Conservation (phyloP, 1,140 invertebrate genomes). For the Sminthurides bifidus region DNA sequence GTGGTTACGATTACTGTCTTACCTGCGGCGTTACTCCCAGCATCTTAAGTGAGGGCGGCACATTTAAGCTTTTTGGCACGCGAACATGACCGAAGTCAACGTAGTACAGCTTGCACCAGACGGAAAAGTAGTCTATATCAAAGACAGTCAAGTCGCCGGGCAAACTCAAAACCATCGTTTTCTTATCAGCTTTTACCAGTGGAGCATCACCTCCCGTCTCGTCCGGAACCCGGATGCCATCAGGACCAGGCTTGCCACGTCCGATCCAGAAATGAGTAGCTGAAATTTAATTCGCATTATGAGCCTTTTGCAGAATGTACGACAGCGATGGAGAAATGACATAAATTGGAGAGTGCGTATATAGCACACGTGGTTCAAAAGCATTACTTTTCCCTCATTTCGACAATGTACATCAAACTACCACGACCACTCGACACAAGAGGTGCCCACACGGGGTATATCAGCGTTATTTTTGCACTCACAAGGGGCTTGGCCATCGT, state of each 20-base stretch:
- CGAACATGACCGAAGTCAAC: conserved; percentile 79
- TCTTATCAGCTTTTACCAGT: conserved; percentile 61
- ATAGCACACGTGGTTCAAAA: too few species aligned
- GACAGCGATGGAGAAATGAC: conserved; percentile 1
- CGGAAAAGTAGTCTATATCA: conserved; percentile 72
- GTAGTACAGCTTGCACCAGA: conserved; percentile 77
- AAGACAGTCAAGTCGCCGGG: conserved; percentile 67
- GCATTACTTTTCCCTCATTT: too few species aligned
- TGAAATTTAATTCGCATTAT: conserved; percentile 39
- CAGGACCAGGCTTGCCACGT: conserved; percentile 58
- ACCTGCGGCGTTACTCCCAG: conserved; percentile 85
- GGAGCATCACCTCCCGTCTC: conserved; percentile 76
- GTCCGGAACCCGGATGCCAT: conserved; percentile 69
- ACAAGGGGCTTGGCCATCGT: conserved; percentile 83
- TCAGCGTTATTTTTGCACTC: conserved; percentile 33
- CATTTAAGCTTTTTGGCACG: conserved; percentile 59
- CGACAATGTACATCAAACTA: too few species aligned
- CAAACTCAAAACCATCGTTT: conserved; percentile 73
- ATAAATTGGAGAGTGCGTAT: too few species aligned
- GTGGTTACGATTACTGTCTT: too few species aligned
- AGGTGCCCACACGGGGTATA: too few species aligned
- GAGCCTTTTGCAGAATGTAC: too few species aligned
- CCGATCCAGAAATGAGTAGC: conserved; percentile 88
- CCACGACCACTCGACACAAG: too few species aligned
- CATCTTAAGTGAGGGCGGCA: conserved; percentile 84